Percentiles rank a stretch among this genome's conserved stretches.
Conservation (phyloP, 2,113 vertebrate genomes). For the Lutjanus erythropterus region DNA sequence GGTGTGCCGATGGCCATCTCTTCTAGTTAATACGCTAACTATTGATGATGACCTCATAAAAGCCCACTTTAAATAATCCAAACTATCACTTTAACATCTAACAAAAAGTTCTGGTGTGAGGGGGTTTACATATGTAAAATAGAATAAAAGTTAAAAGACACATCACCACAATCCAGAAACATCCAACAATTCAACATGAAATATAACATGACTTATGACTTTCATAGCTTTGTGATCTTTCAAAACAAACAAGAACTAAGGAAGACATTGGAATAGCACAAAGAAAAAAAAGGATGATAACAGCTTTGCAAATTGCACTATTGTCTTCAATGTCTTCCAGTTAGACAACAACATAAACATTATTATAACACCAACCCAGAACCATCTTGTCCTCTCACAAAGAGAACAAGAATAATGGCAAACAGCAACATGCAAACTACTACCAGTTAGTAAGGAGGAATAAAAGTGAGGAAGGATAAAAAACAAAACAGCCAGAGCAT, state of each 20-base stretch:
- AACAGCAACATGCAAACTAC: constrained; percentile 72
- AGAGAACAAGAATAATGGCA: constrained; percentile 19
- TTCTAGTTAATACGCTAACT: no score
- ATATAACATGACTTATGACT: constrained; percentile 26
- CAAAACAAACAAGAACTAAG: not conserved
- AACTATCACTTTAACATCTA: no score
- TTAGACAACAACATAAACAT: constrained; percentile 5
- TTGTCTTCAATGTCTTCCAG: constrained; percentile 25
- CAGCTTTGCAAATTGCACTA: constrained; percentile 50
- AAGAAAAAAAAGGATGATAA: not conserved
- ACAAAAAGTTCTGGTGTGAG: not conserved
- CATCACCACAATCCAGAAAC: constrained; percentile 7
- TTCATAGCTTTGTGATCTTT: constrained; percentile 43
- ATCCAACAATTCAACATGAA: not conserved
- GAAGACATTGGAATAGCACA: not conserved
- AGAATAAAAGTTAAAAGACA: not conserved
- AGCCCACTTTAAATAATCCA: no score
- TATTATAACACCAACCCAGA: constrained; percentile 28
- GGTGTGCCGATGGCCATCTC: no score
- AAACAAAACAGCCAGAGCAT: constrained; percentile 44
- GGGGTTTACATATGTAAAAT: not conserved
- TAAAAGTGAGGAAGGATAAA: constrained; percentile 28
- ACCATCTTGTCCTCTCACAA: constrained; percentile 16
- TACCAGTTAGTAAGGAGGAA: constrained; percentile 76
- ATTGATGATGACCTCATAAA: no score